Evolutionary conservation across 2,797 vertebrate genomes (phyloP).

Genomic region (Eospalax fontanierii): DNA sequence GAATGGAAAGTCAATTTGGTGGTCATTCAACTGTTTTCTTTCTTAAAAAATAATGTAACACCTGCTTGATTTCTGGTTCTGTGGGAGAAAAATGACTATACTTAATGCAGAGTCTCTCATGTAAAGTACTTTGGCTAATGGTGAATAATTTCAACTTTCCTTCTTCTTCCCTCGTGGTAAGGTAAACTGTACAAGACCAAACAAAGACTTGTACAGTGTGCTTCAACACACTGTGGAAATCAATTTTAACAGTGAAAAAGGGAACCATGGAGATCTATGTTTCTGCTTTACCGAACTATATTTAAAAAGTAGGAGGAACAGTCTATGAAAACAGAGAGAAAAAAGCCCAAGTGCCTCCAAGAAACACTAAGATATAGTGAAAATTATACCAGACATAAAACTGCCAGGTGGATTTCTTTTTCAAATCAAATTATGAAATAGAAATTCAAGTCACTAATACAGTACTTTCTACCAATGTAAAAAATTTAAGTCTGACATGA

Average conservation of each 20-base stretch:
- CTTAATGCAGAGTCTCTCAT: slow-evolving; percentile 1
- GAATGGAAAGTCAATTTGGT: slow-evolving; percentile 58
- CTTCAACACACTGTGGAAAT: slow-evolving; percentile 28
- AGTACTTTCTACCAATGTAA: slow-evolving; percentile 52
- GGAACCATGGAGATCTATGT: slow-evolving; percentile 14
- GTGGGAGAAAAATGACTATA: slow-evolving; percentile 41
- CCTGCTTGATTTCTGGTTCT: slow-evolving; percentile 18
- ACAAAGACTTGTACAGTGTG: slow-evolving; percentile 44
- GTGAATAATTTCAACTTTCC: neutral
- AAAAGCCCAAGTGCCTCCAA: slow-evolving; percentile 63
- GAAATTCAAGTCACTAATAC: slow-evolving; percentile 46
- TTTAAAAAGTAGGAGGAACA: slow-evolving; percentile 33
- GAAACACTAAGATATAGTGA: slow-evolving; percentile 58
- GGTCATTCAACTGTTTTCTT: slow-evolving; percentile 35
- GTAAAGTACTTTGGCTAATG: neutral
- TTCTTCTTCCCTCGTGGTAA: neutral
- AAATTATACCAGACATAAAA: slow-evolving; percentile 74
- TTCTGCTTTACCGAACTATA: slow-evolving; percentile 57
- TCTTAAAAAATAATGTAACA: slow-evolving; percentile 47
- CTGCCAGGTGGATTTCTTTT: slow-evolving; percentile 62
- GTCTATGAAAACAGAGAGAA: slow-evolving; percentile 48
- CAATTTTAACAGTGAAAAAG: slow-evolving; percentile 55
- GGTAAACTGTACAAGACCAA: slow-evolving; percentile 40
- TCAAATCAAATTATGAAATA: slow-evolving; percentile 34
- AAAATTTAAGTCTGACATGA: slow-evolving; percentile 64